Base-by-base conservation (phyloP, 2,113 vertebrate species). In the Girardinichthys multiradiatus region DNA sequence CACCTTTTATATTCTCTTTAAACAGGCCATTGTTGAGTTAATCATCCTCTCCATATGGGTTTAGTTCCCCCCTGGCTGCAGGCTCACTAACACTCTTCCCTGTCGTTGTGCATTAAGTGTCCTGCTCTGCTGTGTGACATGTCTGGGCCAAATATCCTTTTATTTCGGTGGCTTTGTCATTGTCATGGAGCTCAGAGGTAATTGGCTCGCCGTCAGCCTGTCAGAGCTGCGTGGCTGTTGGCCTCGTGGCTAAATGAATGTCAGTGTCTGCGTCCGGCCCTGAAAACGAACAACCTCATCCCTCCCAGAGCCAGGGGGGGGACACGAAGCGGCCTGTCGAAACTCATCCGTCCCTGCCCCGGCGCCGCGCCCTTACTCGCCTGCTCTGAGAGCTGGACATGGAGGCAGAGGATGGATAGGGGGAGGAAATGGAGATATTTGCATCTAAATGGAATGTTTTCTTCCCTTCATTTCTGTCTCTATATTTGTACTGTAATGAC, bases 381-480 rank as follows among this genome's bases (percentile, higher is more conserved):
- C 67, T 79, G 68, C 57, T 75, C 74, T 76, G 27, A 70, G 61
- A 57, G 72, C 27, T 17, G 80, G 80, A 68, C 27, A 35, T 74
- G 68, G 68, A 70, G 68, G 59, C 57, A 59, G 77, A 75, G 76
- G 70, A 54, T 64, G 57, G 57, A 62, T 8, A 6, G 79, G 42
- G 68, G 70, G 58, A 39, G 82, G 59, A 85, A 86, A 89, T 68
- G 88, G 88, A 79, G 74, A 73, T 80, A 93, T 92, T 92, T 92
- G 91, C 90, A 93, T 92, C 88, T 91, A 92, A 92, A 93, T 92
- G 89, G 89, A 82, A 89, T 86, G 82, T 75, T 92, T 84, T 77
- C 84, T 77, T 77, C 72, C 70, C 54, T 58, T 82, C 82, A 26
- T 64, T 70, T 75, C 63, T 63, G 31, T 68, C 28, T 75, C 61